These are phyloP conservation scores for Subacronicta megacephala DNA, from an alignment of 2,888 invertebrate genomes.

Conservation along the genomic window DNA sequence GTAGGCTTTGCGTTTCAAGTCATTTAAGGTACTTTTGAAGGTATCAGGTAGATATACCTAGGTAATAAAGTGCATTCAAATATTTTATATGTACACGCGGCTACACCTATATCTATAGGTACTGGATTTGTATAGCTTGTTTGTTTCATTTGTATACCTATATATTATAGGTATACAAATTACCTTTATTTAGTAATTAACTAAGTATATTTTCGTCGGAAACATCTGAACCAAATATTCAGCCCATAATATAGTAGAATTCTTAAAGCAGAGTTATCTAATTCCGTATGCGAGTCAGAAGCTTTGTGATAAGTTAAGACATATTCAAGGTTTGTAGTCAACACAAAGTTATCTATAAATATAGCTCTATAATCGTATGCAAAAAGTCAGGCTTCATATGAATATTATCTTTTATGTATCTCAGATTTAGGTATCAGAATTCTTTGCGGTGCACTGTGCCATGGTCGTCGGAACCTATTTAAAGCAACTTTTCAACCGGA, in stretches of 20 bases:
- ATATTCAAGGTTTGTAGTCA: slow-evolving; percentile 31
- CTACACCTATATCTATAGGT: too few species aligned
- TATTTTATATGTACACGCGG: too few species aligned
- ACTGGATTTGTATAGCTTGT: too few species aligned
- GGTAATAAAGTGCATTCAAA: too few species aligned
- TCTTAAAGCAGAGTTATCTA: too few species aligned
- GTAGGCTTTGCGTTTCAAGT: too few species aligned
- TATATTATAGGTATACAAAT: too few species aligned
- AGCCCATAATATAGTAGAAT: not conserved
- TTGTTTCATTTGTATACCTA: too few species aligned
- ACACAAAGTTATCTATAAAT: slow-evolving; percentile 26
- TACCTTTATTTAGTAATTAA: too few species aligned
- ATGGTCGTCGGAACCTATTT: slow-evolving; percentile 14
- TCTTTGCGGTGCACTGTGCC: slow-evolving; percentile 35
- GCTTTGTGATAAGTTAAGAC: slow-evolving; percentile 22
- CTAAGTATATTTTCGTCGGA: not conserved
- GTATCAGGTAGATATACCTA: too few species aligned
- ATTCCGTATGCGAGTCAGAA: slow-evolving; percentile 18
- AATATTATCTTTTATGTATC: slow-evolving; percentile 37
- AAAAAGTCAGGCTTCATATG: slow-evolving; percentile 13
- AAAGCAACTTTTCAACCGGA: slow-evolving; percentile 37
- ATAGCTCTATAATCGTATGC: slow-evolving; percentile 32
- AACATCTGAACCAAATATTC: not conserved
- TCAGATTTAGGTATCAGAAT: slow-evolving; percentile 27
- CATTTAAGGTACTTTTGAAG: too few species aligned